Evolutionary conservation across 2,888 invertebrate species (phyloP).

Genomic region (Abscondita cerata): DNA sequence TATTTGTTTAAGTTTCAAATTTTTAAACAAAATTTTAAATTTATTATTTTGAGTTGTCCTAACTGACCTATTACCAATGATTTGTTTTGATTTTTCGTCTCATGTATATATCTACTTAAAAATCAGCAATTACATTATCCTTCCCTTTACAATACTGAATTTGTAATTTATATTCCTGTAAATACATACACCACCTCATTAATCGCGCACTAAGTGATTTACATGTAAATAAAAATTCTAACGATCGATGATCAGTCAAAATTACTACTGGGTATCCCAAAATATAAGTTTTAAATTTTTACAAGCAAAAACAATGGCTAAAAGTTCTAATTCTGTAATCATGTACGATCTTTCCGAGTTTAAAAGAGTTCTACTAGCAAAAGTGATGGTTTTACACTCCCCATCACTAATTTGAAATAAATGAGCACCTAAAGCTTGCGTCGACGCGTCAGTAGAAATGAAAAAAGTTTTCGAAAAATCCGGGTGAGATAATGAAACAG

Average conservation of each 20-base stretch:
- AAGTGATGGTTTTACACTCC: not conserved
- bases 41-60: not conserved
- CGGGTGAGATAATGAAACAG: not conserved
- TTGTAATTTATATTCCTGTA: slow-evolving; percentile 16
- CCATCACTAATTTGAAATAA: slow-evolving; percentile 9
- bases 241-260: slow-evolving; percentile 14
- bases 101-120: slow-evolving; percentile 4
- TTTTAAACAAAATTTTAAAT: not conserved
- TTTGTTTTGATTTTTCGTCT: not conserved
- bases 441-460: slow-evolving; percentile 12
- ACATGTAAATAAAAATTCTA: slow-evolving; percentile 17
- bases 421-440: too few relatives aligned
- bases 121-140: slow-evolving; percentile 14
- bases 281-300: slow-evolving; percentile 15
- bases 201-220: slow-evolving; percentile 5
- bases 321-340: slow-evolving; percentile 16
- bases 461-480: slow-evolving; percentile 1
- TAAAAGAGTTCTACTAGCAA: slow-evolving; percentile 10
- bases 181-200: slow-evolving; percentile 7
- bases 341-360: slow-evolving; percentile 9
- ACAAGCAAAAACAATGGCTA: slow-evolving; percentile 19
- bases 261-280: slow-evolving; percentile 1
- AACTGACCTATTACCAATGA: not conserved
- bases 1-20: not conserved
- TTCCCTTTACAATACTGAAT: slow-evolving; percentile 14